Conservation (phyloP, 2,888 invertebrate species). For the Drosophila parthenogenetica region DNA sequence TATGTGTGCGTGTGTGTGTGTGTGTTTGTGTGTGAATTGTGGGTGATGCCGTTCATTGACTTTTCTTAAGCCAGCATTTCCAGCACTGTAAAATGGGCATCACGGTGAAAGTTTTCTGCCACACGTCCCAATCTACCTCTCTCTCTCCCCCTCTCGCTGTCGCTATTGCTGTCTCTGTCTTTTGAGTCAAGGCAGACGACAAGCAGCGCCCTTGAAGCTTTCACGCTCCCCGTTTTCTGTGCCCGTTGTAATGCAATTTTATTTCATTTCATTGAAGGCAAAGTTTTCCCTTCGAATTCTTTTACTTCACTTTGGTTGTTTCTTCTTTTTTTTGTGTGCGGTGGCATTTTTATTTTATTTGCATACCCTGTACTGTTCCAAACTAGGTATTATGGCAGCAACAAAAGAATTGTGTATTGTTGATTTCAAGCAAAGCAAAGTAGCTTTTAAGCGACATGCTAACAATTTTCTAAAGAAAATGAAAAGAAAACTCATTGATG, state of each 20-base stretch:
- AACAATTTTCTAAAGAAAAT: background rate
- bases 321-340: conserved; percentile 14
- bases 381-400: background rate
- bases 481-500: background rate
- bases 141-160: background rate
- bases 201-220: conserved; percentile 52
- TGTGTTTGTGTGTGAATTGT: conserved; percentile 33
- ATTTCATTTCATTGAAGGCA: conserved; percentile 80
- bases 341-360: background rate
- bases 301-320: conserved; percentile 70
- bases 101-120: conserved; percentile 69
- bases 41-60: conserved; percentile 70
- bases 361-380: conserved; percentile 3
- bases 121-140: conserved; percentile 42
- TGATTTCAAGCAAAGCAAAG: no score
- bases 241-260: conserved; percentile 79
- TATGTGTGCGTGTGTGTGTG: background rate
- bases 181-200: conserved; percentile 3
- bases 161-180: background rate
- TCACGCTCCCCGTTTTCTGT: conserved; percentile 53
- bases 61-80: conserved; percentile 65
- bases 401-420: no score
- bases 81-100: conserved; percentile 54
- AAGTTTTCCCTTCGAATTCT: conserved; percentile 74
- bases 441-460: background rate